These are phyloP conservation scores for Diarsia brunnea DNA, from an alignment of 2,888 invertebrate species.

Conservation along the genomic window DNA sequence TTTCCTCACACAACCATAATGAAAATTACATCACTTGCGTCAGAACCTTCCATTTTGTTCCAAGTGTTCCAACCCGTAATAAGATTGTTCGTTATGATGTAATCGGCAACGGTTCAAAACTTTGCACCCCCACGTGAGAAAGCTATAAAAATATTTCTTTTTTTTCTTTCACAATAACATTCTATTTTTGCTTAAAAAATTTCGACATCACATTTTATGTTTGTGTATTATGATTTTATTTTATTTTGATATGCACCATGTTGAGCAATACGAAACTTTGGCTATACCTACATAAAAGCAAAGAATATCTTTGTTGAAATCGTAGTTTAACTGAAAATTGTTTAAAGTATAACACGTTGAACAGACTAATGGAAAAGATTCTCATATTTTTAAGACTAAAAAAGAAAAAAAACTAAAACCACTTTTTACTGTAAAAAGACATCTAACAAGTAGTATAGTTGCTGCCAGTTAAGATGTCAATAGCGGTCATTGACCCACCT, in stretches of 20 bases:
- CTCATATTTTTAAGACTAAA: too few relatives aligned
- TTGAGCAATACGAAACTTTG: not conserved
- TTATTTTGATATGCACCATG: not conserved
- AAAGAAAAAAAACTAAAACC: too few relatives aligned
- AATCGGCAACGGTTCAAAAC: constrained; percentile 5
- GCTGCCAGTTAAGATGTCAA: too few relatives aligned
- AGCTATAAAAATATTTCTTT: too few relatives aligned
- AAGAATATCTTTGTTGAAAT: not conserved
- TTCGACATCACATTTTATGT: not conserved
- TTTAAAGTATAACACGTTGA: not conserved
- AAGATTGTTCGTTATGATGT: constrained; percentile 19
- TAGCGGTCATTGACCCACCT: too few relatives aligned
- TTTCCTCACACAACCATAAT: constrained; percentile 9
- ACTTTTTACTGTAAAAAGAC: not conserved
- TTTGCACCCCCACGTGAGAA: constrained; percentile 20
- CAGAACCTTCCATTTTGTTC: constrained; percentile 23
- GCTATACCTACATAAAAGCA: not conserved
- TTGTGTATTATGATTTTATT: not conserved
- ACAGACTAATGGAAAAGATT: not conserved
- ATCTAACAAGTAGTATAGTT: too few relatives aligned
- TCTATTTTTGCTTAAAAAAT: constrained; percentile 24
- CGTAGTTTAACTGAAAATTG: not conserved
- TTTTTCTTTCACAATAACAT: constrained; percentile 5
- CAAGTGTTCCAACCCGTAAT: not conserved
- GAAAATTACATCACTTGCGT: constrained; percentile 24